Conservation (phyloP, 2,113 vertebrate genomes). For the Rhinogobius similis region DNA sequence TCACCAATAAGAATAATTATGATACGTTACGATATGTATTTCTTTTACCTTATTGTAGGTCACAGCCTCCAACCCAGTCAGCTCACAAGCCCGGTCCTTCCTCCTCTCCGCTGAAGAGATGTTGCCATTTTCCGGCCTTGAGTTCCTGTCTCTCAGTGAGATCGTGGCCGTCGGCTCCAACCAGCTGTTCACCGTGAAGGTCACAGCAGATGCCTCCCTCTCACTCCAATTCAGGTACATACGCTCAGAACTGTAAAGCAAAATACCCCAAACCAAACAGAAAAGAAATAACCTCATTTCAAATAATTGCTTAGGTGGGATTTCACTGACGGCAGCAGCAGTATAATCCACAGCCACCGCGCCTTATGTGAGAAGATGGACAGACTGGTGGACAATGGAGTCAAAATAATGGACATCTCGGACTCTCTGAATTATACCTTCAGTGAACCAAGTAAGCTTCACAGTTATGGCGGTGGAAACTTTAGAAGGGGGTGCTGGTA, state of each 20-base stretch:
- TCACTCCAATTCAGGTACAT: conserved; percentile 73
- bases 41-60: conserved; percentile 55
- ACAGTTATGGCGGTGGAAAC: not conserved
- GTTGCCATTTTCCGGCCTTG: conserved; percentile 60
- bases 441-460: conserved; percentile 68
- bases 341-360: conserved; percentile 43
- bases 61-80: conserved; percentile 77
- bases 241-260: not conserved
- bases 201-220: conserved; percentile 73
- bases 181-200: conserved; percentile 58
- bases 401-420: conserved; percentile 57
- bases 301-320: conserved; percentile 70
- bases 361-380: conserved; percentile 54
- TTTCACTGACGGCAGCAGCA: conserved; percentile 72
- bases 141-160: conserved; percentile 53
- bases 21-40: too few species aligned
- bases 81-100: conserved; percentile 67
- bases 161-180: conserved; percentile 49
- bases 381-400: conserved; percentile 26
- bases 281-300: not conserved
- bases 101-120: conserved; percentile 64
- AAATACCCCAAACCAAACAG: not conserved
- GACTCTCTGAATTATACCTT: conserved; percentile 69
- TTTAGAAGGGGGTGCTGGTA: too few species aligned
- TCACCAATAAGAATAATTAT: too few species aligned